These are phyloP conservation scores for Elysia chlorotica DNA, from an alignment of 1,140 invertebrate genomes.

Conservation along the genomic window DNA sequence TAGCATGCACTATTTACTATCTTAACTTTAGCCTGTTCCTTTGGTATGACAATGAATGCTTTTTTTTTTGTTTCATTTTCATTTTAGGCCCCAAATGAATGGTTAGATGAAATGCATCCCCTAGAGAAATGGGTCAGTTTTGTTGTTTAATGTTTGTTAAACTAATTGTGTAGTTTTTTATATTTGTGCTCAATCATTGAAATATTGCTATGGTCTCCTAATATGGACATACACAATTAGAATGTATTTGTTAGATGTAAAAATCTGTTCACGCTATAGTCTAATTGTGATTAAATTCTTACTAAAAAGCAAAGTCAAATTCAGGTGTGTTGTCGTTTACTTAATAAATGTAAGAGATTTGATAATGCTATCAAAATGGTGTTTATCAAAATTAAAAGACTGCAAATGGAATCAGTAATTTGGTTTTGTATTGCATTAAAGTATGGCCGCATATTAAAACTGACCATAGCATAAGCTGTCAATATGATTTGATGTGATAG, in stretches of 20 bases:
- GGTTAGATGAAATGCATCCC: conserved; percentile 20
- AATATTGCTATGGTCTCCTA: background rate
- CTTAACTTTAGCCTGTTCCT: too few relatives aligned
- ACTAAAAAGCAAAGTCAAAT: background rate
- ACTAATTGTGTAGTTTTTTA: background rate
- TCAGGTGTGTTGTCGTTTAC: too few relatives aligned
- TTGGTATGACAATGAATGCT: too few relatives aligned
- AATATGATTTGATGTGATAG: too few relatives aligned
- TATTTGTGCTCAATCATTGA: background rate
- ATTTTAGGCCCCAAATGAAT: conserved; percentile 18
- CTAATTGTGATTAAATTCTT: background rate
- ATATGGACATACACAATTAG: background rate
- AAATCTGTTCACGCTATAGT: background rate
- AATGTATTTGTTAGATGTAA: background rate
- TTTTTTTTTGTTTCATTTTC: background rate
- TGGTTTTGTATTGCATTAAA: too few relatives aligned
- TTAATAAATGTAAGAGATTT: too few relatives aligned
- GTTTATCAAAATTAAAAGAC: too few relatives aligned
- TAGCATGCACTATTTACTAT: too few relatives aligned
- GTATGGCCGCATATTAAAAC: too few relatives aligned
- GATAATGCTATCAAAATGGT: too few relatives aligned
- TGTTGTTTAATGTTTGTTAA: background rate
- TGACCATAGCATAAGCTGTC: too few relatives aligned
- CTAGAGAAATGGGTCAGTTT: conserved; percentile 16
- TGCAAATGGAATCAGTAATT: too few relatives aligned